A percentile compares a stretch with the other conserved stretches of the same genome.
Evolutionary conservation across 1,140 invertebrate genomes (phyloP).

Genomic region (Ericerus pela): DNA sequence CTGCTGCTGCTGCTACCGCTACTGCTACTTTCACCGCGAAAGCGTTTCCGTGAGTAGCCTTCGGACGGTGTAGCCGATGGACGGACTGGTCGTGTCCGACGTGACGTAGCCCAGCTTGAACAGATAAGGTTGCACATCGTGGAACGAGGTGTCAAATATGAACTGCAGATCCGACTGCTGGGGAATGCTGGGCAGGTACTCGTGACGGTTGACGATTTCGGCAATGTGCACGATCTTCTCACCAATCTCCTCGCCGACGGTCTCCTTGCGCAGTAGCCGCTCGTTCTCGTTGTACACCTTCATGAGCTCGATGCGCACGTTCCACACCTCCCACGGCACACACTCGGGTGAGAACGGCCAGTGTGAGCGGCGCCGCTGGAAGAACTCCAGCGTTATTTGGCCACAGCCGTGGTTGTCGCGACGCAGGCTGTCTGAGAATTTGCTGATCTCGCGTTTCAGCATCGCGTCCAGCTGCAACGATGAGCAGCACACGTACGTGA

Average conservation of each 20-base stretch:
- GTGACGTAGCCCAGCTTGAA: slow-evolving; percentile 53
- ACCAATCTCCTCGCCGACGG: slow-evolving; percentile 75
- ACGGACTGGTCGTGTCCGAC: slow-evolving; percentile 49
- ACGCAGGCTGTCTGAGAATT: slow-evolving; percentile 71
- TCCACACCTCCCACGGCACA: slow-evolving; percentile 97
- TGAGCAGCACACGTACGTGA: slow-evolving; percentile 89
- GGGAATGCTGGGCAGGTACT: slow-evolving; percentile 91
- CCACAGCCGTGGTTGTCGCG: slow-evolving; percentile 54
- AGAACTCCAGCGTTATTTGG: slow-evolving; percentile 90
- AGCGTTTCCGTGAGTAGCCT: slow-evolving; percentile 81
- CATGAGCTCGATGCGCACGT: slow-evolving; percentile 73
- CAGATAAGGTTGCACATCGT: slow-evolving; percentile 88
- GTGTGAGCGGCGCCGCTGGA: slow-evolving; percentile 71
- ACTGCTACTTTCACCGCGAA: slow-evolving; percentile 35
- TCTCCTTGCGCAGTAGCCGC: slow-evolving; percentile 69
- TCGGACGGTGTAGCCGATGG: slow-evolving; percentile 72
- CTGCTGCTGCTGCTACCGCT: too few relatives aligned
- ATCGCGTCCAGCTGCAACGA: slow-evolving; percentile 57
- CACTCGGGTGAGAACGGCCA: slow-evolving; percentile 80
- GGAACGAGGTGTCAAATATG: slow-evolving; percentile 83
- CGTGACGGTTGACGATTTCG: slow-evolving; percentile 85
- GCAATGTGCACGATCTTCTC: slow-evolving; percentile 89
- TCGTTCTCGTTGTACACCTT: slow-evolving; percentile 77
- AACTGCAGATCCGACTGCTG: slow-evolving; percentile 79
- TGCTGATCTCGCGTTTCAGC: slow-evolving; percentile 64